Percentiles rank a stretch among this genome's conserved stretches.
phyloP scores from a whole-genome alignment of 64 coral and sea anemone genomes.

The Pocillopora damicornis region DNA sequence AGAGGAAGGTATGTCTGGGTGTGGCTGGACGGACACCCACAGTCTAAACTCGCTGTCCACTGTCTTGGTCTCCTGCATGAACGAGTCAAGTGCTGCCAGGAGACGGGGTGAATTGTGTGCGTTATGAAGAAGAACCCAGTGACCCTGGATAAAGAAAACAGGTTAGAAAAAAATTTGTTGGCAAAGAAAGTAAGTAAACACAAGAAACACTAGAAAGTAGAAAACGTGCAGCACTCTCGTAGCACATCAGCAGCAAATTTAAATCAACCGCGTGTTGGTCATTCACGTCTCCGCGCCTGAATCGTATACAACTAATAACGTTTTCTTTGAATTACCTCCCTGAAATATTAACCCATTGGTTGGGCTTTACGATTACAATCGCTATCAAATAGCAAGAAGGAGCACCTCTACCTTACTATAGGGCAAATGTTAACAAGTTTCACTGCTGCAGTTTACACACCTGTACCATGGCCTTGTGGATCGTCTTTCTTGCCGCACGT shows the following conservation, averaged over 20 bases:
- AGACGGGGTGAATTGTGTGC: constrained; percentile 86
- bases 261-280: no score
- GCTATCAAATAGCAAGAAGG: background rate
- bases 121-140: constrained; percentile 94
- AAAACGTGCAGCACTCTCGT: background rate
- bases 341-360: background rate
- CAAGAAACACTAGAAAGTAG: background rate
- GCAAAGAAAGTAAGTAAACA: background rate
- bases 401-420: no score
- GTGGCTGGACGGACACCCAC: constrained; percentile 84
- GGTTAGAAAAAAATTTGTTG: background rate
- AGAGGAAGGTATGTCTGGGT: constrained; percentile 72
- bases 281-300: no score
- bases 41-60: constrained; percentile 88
- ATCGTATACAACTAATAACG: no score
- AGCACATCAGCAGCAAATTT: no score
- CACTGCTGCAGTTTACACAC: constrained; percentile 10
- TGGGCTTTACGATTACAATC: background rate
- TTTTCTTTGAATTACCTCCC: no score
- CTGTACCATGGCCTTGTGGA: constrained; percentile 94
- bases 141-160: constrained; percentile 51
- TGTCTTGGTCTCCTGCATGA: constrained; percentile 84
- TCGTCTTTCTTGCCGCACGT: constrained; percentile 70
- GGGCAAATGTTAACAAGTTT: no score
- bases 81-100: constrained; percentile 73